A percentile compares a stretch with the other conserved stretches of the same genome.
Conservation (phyloP, 2,797 vertebrate species). For the Hozukius guyotensis region DNA sequence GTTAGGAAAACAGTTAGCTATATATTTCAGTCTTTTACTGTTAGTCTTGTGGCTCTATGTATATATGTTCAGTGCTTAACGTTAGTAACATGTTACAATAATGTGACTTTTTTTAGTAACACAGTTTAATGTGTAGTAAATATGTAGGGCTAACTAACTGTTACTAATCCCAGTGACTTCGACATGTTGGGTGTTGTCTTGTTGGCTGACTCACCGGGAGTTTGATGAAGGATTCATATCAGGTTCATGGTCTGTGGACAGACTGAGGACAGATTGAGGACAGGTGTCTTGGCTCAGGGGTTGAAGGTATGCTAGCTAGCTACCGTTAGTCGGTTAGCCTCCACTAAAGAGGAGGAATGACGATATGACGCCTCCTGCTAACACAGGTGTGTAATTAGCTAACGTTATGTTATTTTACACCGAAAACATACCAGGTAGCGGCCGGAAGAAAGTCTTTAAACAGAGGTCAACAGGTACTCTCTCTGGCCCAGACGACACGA, state of each 20-base stretch:
- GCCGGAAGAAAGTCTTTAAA: no score
- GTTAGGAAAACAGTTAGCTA: not conserved
- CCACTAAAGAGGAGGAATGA: not conserved
- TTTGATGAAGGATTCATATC: not conserved
- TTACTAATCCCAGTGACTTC: no score
- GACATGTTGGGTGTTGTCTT: not conserved
- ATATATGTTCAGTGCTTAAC: not conserved
- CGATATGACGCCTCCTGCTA: no score
- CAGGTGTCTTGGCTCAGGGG: not conserved
- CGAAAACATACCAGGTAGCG: no score
- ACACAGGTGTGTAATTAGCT: not conserved
- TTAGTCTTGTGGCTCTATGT: not conserved
- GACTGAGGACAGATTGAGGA: no score
- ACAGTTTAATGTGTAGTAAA: not conserved
- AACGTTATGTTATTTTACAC: not conserved
- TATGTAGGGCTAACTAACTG: no score
- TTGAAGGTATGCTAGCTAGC: not conserved
- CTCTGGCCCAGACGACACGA: no score
- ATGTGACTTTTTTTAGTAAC: not conserved
- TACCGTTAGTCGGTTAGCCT: not conserved
- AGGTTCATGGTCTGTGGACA: no score
- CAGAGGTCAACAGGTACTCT: no score
- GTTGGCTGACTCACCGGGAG: not conserved
- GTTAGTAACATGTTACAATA: not conserved
- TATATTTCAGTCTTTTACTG: not conserved